Evolutionary conservation across 2,113 vertebrate genomes (phyloP), one percentile per base, ranked within the genome.

Genomic region (Toxotes jaculatrix): DNA sequence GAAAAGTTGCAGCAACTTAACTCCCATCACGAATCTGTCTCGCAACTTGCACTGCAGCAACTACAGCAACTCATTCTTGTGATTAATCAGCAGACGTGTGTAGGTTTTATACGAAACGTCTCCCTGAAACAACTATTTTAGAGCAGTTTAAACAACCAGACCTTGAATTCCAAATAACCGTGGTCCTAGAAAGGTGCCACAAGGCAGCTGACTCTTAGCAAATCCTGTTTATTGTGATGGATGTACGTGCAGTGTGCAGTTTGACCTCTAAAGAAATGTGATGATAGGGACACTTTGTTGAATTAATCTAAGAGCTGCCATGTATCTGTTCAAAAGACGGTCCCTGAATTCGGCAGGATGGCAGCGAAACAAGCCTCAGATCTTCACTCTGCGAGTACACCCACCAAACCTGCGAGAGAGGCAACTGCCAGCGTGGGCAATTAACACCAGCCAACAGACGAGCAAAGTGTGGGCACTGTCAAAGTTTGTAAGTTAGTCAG

Each of bases 361-460:
- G 53, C 21, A 36, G 68, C 31, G 43, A 31, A 61, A 69, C 53
- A 43, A 67, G 77, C 57, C 79, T 75, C 55, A 38, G 59, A 80
- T 77, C 36, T 64, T 71, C 43, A 64, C 75, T 81, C 61, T 14
- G 40, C 1, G 21, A 80, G 55, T 64, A 59, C 77, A 77, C 77
- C 79, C 88, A 85, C 74, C 27, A 72, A 80, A 82, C 70, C 77
- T 74, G 68, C 9, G 40, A 85, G 53, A 66, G 69, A 83, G 55
- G 68, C 75, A 57, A 87, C 79, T 86, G 77, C 80, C 79, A 84
- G 76, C 59, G 27, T 83, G 80, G 80, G 91, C 88, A 84, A 90
- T 87, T 80, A 91, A 89, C 82, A 81, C 83, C 80, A 74, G 66
- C 62, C 43, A 74, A 23, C 57, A 77, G 74, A 78, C 78, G 90